A percentile compares a stretch with the other conserved stretches of the same genome.
These are phyloP conservation scores for Meteorus cinctellus DNA, from an alignment of 2,888 invertebrate species.

Conservation along the genomic window DNA sequence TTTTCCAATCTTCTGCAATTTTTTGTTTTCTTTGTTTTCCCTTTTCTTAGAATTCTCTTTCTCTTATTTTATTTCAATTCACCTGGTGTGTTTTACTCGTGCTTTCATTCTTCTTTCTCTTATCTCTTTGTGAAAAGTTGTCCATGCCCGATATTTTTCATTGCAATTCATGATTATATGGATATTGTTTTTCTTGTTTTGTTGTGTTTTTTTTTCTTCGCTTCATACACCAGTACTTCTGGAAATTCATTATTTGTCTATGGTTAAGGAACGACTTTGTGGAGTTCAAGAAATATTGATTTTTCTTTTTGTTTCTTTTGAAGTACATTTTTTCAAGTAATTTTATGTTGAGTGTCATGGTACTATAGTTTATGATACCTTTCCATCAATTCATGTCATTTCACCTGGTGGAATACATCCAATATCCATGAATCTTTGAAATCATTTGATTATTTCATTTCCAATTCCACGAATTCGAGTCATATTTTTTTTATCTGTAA, in stretches of 20 bases:
- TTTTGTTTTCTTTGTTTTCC: slow-evolving; percentile 20
- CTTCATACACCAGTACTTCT: neutral
- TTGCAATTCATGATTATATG: neutral
- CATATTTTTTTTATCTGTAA: too few relatives aligned
- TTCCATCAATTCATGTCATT: too few relatives aligned
- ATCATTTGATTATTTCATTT: neutral
- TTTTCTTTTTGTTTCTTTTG: too few relatives aligned
- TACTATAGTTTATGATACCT: too few relatives aligned
- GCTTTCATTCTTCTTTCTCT: neutral
- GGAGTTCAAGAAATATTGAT: too few relatives aligned
- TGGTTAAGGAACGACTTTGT: too few relatives aligned
- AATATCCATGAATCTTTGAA: neutral
- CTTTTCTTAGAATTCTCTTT: neutral
- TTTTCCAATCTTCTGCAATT: slow-evolving; percentile 46
- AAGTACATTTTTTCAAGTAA: too few relatives aligned
- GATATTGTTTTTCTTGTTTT: neutral
- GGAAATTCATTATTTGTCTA: too few relatives aligned
- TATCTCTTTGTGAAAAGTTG: slow-evolving; percentile 4
- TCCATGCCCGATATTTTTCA: neutral
- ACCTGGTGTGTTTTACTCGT: slow-evolving; percentile 14
- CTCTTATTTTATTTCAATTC: slow-evolving; percentile 14
- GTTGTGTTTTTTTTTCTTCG: neutral
- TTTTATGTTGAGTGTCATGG: too few relatives aligned
- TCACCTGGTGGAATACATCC: too few relatives aligned
- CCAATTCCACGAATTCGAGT: too few relatives aligned